phyloP scores from a whole-genome alignment of 2,113 vertebrate genomes.

The Murina feae region DNA sequence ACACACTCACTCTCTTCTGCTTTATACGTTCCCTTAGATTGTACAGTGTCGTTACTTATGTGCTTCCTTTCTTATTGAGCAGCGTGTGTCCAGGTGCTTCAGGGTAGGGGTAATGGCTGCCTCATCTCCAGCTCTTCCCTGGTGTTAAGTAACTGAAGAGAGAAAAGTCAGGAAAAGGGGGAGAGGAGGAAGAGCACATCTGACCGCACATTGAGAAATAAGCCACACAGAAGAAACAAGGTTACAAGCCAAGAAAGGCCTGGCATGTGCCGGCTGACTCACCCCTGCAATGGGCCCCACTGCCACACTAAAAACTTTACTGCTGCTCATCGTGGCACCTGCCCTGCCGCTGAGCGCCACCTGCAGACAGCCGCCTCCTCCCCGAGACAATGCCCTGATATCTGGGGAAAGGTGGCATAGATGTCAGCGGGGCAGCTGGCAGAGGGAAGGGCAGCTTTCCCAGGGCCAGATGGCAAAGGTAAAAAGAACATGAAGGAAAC shows the following conservation, averaged over 20 bases:
- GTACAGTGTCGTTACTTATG: not conserved
- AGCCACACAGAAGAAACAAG: not conserved
- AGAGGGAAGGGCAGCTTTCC: slow-evolving; percentile 5
- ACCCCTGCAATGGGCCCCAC: not conserved
- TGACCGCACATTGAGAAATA: slow-evolving; percentile 15
- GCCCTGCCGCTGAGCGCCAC: not conserved
- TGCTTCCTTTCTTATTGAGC: not conserved
- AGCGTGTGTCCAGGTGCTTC: not conserved
- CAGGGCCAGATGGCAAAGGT: slow-evolving; percentile 57
- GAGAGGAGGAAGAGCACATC: not conserved
- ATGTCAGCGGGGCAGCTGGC: not conserved
- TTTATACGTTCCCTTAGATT: too few relatives aligned
- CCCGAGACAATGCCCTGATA: slow-evolving; percentile 45
- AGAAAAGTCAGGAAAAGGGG: not conserved
- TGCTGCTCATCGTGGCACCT: slow-evolving; percentile 40
- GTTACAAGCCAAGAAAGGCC: not conserved
- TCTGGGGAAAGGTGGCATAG: slow-evolving; percentile 32
- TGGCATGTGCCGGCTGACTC: not conserved
- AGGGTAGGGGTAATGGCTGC: too few relatives aligned
- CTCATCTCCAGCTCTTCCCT: not conserved
- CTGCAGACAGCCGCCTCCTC: slow-evolving; percentile 47
- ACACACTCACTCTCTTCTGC: not conserved
- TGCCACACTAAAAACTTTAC: not conserved
- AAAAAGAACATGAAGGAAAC: slow-evolving; percentile 3
- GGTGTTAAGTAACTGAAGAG: not conserved